A percentile compares a stretch with the other conserved stretches of the same genome.
Evolutionary conservation across 2,888 invertebrate genomes (phyloP).

Genomic region (Euplexia lucipara): DNA sequence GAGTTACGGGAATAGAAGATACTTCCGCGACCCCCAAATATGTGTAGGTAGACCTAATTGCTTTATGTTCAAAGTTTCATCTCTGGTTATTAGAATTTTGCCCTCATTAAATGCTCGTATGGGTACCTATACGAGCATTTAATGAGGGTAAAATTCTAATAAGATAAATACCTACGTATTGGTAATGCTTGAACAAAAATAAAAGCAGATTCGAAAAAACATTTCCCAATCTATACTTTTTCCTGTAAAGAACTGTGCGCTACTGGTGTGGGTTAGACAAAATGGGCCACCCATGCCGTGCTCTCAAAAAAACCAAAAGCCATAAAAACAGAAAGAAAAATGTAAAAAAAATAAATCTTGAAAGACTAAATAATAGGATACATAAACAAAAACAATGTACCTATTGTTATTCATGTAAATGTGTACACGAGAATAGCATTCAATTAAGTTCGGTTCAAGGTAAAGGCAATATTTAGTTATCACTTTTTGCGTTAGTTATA

Average conservation of each 20-base stretch:
- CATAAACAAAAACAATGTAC: too few relatives aligned
- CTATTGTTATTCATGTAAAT: neutral
- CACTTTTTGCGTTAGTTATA: conserved; percentile 15
- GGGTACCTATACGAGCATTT: too few relatives aligned
- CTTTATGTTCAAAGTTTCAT: too few relatives aligned
- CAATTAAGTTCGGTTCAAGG: conserved; percentile 31
- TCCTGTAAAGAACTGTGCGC: neutral
- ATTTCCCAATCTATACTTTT: neutral
- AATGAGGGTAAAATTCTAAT: too few relatives aligned
- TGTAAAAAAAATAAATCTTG: neutral
- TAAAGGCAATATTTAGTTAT: conserved; percentile 25
- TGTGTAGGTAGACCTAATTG: too few relatives aligned
- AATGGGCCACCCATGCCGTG: neutral
- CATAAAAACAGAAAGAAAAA: neutral
- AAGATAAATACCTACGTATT: too few relatives aligned
- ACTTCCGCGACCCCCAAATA: too few relatives aligned
- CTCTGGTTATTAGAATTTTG: too few relatives aligned
- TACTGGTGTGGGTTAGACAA: neutral
- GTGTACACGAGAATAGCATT: conserved; percentile 13
- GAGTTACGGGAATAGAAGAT: too few relatives aligned
- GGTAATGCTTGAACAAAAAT: neutral
- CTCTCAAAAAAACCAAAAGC: neutral
- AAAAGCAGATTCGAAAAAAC: neutral
- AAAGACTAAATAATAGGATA: neutral
- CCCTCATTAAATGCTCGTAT: too few relatives aligned